Base-by-base conservation (phyloP, 2,797 vertebrate species). In the Esox masquinongy region DNA sequence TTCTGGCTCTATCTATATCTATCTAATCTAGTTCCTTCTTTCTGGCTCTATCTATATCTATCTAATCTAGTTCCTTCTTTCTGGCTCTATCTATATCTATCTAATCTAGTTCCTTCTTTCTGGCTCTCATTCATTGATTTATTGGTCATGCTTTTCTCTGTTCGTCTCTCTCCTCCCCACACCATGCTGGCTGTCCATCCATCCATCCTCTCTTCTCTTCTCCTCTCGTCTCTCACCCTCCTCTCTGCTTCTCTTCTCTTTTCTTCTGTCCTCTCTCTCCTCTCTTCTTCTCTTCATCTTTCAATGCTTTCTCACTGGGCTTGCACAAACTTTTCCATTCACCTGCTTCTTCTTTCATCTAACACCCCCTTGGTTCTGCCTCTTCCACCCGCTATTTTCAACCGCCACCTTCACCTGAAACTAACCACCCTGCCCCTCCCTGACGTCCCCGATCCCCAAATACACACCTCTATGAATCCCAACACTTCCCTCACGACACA, bases 141-240 rank as follows among this genome's bases (percentile, higher is more conserved):
- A 81, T 36, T 63, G n/a, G 72, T 74, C 73, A 74, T 79, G 43
- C 47, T 73, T 61, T 61, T 84, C 29, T 83, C 78, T 85, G 75
- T 80, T 69, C 73, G 72, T 71, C 64, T 69, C 72, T 76, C 77
- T 73, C 77, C 72, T 63, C 71, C 47, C 72, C 63, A 72, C 71
- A 61, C 67, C 61, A 59, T 71, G 71, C 47, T 31, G 29, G 36
- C 36, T 50, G n/a, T 53, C 15, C 31, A 24, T 26, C 19, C 6
- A 1, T 34, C 29, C 50, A 50, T 59, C 31, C 22, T 22, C 47
- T 24, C 61, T 22, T 22, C 64, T 14, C 5, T n/a, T n/a, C n/a
- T n/a, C n/a, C n/a, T n/a, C 51, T 36, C 5, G 9, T 12, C 26
- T 22, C 24, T 29, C n/a, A 29, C 17, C 70, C 75, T 69, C 34